Evolutionary conservation across 2,888 invertebrate species (phyloP), one percentile per base, ranked within the genome.

Genomic region (Notocelia uddmanniana): DNA sequence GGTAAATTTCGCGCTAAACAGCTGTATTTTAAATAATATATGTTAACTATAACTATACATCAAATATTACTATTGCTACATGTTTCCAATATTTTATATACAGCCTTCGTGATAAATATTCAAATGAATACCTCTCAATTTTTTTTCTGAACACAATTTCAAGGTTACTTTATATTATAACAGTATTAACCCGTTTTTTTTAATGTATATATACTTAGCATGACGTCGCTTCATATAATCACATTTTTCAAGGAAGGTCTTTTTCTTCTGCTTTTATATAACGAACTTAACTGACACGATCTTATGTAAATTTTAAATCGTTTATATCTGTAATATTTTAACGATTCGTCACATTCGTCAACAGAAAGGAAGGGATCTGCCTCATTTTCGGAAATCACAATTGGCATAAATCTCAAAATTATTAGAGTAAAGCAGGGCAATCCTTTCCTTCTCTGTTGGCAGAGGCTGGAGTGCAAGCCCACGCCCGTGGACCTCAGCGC

Each of bases 381-480:
- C 85, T 78, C 73, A 73, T 66, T 69, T 70, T 73, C 62, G 68
- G 59, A 67, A 64, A 75, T 68, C 75, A 76, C 68, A 73, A 78
- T 74, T 66, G 69, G 57, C 63, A 70, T 70, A 23, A 18, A 72
- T 45, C 62, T 67, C 74, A 72, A 75, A 76, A 78, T 85, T 82
- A 75, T 77, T 76, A 76, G 83, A 79, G 75, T 85, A 83, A 82
- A 86, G 84, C 85, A 89, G 87, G 78, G 78, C 80, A 81, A 89
- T 94, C 95, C 95, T 94, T 95, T 95, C 95, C 95, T 95, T 95
- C 94, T 95, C 94, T 95, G 95, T 95, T 95, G 95, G 94, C 95
- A 95, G 95, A 95, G 89, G 74, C 73, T 77, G 74, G 78, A 76
- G 74, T 75, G 3, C 60, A 81, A 79, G 34, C 78, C 80, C 75